Evolutionary conservation across 2,113 vertebrate genomes (phyloP), one percentile per base, ranked within the genome.

Genomic region (Cavia aperea): DNA sequence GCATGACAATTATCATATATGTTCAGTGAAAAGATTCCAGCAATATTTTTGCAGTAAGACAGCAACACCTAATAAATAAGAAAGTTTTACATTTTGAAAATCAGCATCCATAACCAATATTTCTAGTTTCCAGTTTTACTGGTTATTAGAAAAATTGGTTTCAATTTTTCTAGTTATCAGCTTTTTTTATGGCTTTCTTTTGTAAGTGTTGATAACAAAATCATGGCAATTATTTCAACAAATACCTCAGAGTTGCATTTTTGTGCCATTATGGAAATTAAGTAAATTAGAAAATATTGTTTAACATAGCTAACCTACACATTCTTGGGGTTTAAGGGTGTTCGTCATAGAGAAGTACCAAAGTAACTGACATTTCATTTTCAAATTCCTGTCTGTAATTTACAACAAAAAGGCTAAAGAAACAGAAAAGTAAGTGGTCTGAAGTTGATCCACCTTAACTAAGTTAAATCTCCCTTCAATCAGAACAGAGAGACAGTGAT

Each of bases 171-270:
- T 63, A 83, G 46, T 73, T 88, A 88, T 58, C 49, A 62, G 33
- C 31, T 5, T 82, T 94, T 91, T 89, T 81, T 66, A 86, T 43
- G 26, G 49, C 63, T 94, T 95, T 68, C 70, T 65, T 89, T 88
- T 94, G 91, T 49, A 92, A 56, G 60, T 89, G 23, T 19, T 95
- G 89, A 83, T 82, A 94, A 95, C 46, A 94, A 90, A 93, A 91
- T 85, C 77, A 60, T 6, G 85, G 84, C 26, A 81, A 79, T 88
- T 86, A 93, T 93, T 94, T 97, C 65, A 86, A 89, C 73, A 94
- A 87, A 60, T 79, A 46, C 54, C 49, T 21, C 43, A 81, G 31
- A 77, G 81, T 66, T 89, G 36, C 77, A 81, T 66, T 93, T 95
- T 81, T 91, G 63, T 72, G 54, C 68, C 68, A 81, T 77, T 90